Evolutionary conservation across 2,113 vertebrate species (phyloP).

Genomic region (Siniperca knerii): DNA sequence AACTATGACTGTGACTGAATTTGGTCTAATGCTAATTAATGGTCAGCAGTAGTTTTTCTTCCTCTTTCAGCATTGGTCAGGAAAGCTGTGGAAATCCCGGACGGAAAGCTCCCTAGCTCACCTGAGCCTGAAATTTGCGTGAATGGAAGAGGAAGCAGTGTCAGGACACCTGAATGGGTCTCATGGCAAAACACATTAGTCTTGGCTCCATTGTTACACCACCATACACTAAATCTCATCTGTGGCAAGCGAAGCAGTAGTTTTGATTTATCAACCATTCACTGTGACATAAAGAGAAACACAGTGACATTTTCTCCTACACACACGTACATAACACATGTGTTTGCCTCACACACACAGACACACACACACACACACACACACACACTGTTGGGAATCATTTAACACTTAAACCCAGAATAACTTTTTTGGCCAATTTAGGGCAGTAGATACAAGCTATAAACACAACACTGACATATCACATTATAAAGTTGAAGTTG

Average conservation of each 20-base stretch:
- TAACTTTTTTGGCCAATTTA: background rate
- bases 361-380: conserved; percentile 3
- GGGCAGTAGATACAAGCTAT: background rate
- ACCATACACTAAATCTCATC: conserved; percentile 66
- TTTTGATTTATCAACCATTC: conserved; percentile 65
- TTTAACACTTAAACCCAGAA: background rate
- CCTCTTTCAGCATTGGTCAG: conserved; percentile 34
- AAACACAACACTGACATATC: background rate
- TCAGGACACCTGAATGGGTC: conserved; percentile 73
- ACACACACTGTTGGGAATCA: background rate
- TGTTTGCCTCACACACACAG: background rate
- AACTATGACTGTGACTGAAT: conserved; percentile 28
- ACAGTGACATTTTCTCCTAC: background rate
- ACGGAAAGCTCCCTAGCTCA: conserved; percentile 64
- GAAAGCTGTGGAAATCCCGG: conserved; percentile 67
- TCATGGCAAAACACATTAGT: conserved; percentile 78
- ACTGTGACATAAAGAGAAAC: conserved; percentile 49
- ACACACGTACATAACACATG: background rate
- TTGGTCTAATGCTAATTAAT: conserved; percentile 52
- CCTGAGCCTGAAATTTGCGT: conserved; percentile 81
- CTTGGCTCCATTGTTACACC: conserved; percentile 60
- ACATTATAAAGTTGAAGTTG: no score
- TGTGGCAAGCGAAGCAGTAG: conserved; percentile 37
- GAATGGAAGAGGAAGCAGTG: conserved; percentile 69
- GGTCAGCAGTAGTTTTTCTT: conserved; percentile 52